Percentiles rank a stretch among this genome's conserved stretches.
Conservation (phyloP, 2,113 vertebrate species). For the Semnornis frantzii region DNA sequence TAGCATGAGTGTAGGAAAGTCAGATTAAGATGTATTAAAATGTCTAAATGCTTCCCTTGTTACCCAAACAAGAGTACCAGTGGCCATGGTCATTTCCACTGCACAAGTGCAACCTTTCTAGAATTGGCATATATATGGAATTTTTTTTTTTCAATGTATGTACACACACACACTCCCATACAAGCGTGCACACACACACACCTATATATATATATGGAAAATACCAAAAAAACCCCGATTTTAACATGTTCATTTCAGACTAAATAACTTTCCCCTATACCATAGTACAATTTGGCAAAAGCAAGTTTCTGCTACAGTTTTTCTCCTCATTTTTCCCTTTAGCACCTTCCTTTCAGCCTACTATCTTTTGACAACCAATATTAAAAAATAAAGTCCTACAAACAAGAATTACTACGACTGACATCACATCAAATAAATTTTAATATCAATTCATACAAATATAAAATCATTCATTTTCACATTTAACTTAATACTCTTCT, state of each 20-base stretch:
- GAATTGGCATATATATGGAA: background rate
- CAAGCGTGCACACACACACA: too few relatives aligned
- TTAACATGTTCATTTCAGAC: background rate
- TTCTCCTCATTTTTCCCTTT: background rate
- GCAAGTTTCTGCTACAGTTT: background rate
- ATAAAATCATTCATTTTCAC: background rate
- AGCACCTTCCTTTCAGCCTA: background rate
- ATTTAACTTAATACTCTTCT: slow-evolving; percentile 2
- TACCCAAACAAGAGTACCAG: background rate
- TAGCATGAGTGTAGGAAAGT: background rate
- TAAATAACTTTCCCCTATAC: background rate
- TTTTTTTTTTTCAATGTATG: too few relatives aligned
- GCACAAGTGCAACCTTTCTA: background rate
- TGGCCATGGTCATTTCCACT: accelerated
- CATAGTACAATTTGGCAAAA: background rate
- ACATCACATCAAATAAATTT: background rate
- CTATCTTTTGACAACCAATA: background rate
- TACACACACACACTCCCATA: too few relatives aligned
- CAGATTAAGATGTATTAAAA: background rate
- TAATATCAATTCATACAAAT: background rate
- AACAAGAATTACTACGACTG: background rate
- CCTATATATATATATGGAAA: background rate
- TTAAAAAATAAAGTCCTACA: background rate
- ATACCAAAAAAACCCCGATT: background rate
- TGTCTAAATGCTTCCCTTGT: background rate